Evolutionary conservation across 2,797 vertebrate species (phyloP), one percentile per base, ranked within the genome.

Genomic region (Tachyglossus aculeatus): DNA sequence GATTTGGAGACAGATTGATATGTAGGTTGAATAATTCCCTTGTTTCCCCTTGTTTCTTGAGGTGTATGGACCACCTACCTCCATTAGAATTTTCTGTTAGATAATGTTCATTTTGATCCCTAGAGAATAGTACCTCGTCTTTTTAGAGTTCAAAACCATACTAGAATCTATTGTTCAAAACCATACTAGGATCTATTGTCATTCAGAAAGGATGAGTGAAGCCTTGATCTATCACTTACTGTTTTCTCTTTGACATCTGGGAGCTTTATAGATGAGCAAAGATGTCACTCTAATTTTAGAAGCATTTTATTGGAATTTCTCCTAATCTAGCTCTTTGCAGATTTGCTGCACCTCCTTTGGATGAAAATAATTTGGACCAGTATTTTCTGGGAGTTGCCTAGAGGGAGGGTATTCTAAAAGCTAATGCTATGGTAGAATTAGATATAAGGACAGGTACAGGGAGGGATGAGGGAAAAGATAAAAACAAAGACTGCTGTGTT

Each of bases 241-340:
- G 63, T 70, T 69, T 82, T 71, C 53, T 62, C 36, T 67, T 68
- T 71, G 61, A 77, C 85, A 79, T 72, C 67, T 84, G 85, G 70
- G 54, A 70, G 73, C 8, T 59, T 37, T 70, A 52, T 56, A 65
- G 33, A 67, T 40, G 71, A 78, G 72, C 71, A 85, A 55, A 85
- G 61, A 53, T 59, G 84, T 61, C 77, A 86, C 76, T 62, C 62
- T 86, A 81, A 79, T 84, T 87, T 82, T 78, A 77, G 66, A 73
- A 71, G 29, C 36, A 12, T 60, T 83, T 85, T 45, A 6, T 0
- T 70, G 76, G 78, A 44, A 74, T 81, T 74, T 88, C 72, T 84
- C 82, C 45, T 69, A 47, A 36, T 59, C 33, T 36, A 65, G 45
- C 74, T 32, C 37, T 10, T 37, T 74, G 41, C 9, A 76, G 47